Base-by-base conservation (phyloP, 2,797 vertebrate species). In the Betta splendens region DNA sequence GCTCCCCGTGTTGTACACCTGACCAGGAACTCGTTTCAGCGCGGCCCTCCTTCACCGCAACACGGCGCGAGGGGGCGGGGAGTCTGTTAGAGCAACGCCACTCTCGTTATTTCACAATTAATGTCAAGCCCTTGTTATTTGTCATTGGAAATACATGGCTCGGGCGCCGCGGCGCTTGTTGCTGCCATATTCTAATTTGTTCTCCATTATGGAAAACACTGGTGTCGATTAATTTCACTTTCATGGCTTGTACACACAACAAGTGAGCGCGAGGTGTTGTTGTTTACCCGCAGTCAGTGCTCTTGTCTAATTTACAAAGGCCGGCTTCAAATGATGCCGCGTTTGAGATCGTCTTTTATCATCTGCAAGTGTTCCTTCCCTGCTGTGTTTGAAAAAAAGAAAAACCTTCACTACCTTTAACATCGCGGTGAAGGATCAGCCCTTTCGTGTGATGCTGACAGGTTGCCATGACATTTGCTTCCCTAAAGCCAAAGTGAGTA, bases 141-240 rank as follows among this genome's bases (percentile, higher is more conserved):
- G 90, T 86, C 88, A 91, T 76, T 72, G 87, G 85, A 82, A 87
- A 83, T 79, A 90, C 89, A 89, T 31, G 81, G 76, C 87, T 74
- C 29, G 43, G 16, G 61, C 54, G 83, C 80, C 50, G 75, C 85
- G 79, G 89, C 86, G 70, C 85, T 83, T 91, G 87, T 90, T 49
- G 80, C 87, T 89, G 89, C 86, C 89, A 89, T 91, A 90, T 91
- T 92, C 85, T 91, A 90, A 92, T 92, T 92, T 92, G 88, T 90
- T 89, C 89, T 89, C 89, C 81, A 92, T 93, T 92, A 92, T 92
- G 89, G 90, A 89, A 90, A 91, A 90, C 90, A 92, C 85, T 84
- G 81, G 80, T 51, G 87, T 83, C 85, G 79, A 92, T 91, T 91
- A 91, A 92, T 90, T 92, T 90, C 84, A 85, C 86, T 92, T 90